Evolutionary conservation across 2,888 invertebrate species (phyloP), one percentile per base, ranked within the genome.

Genomic region (Drosophila basisetae): DNA sequence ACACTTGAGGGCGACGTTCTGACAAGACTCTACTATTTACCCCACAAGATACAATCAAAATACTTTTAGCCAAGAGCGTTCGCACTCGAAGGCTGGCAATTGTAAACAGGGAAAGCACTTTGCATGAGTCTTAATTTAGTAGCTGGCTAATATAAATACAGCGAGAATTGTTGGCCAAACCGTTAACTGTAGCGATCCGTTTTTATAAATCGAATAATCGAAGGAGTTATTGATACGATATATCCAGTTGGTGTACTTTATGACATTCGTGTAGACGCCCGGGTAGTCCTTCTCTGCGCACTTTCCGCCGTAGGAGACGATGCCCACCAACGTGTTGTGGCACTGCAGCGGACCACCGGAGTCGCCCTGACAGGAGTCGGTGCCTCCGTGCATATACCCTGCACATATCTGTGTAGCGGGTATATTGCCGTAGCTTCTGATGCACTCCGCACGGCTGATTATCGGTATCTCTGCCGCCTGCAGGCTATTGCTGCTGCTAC

Each of bases 311-410:
- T 89, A 92, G 9, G 92, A 92, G 1, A 92, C 91, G 10, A 92
- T 54, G 0, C 92, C 92, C 0, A 76, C 78, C 39, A 92, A 66
- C 11, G 10, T 2, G 10, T 68, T 67, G 28, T 74, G 63, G 62
- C 92, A 92, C 4, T 66, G 66, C 43, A 92, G 37, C 3, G 92
- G 92, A 9, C 92, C 92, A 4, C 92, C 92, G 2, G 92, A 92
- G 35, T 92, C 92, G 4, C 92, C 92, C 59, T 91, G 91, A 39
- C 92, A 92, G 7, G 92, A 83, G 68, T 92, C 91, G 11, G 82
- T 28, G 2, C 89, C 91, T 2, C 92, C 92, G 0, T 5, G 5
- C 67, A 81, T 68, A 39, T 58, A 78, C 0, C 92, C 92, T 5
- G 92, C 92, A 37, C 92, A 92, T 13, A 92, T 37, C 80, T 90